Evolutionary conservation across 2,113 vertebrate genomes (phyloP).

Genomic region (Pungitius pungitius): DNA sequence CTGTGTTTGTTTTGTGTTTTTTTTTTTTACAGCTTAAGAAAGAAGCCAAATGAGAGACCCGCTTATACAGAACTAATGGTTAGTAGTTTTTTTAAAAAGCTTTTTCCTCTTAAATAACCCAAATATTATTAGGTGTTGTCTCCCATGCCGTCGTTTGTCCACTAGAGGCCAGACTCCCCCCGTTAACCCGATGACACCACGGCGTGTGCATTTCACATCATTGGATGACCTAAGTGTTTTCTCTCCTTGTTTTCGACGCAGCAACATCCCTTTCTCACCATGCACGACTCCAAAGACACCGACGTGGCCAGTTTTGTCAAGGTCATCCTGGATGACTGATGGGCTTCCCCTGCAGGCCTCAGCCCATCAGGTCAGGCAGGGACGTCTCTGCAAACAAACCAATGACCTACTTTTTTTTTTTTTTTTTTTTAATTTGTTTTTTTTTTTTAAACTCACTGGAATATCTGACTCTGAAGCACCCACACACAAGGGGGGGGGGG

Average conservation of each 20-base stretch:
- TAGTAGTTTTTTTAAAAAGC: conserved; percentile 62
- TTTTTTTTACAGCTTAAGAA: conserved; percentile 90
- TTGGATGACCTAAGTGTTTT: not conserved
- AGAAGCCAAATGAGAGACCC: conserved; percentile 97
- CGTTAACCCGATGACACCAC: conserved; percentile 2
- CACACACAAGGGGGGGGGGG: conserved; percentile 34
- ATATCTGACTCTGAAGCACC: conserved; percentile 67
- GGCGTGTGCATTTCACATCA: not conserved
- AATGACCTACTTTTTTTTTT: conserved; percentile 52
- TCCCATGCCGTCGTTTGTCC: conserved; percentile 3
- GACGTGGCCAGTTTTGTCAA: conserved; percentile 99
- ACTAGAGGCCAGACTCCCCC: conserved; percentile 59
- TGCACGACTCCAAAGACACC: conserved; percentile 97
- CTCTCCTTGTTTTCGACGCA: conserved; percentile 58
- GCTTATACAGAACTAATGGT: conserved; percentile 98
- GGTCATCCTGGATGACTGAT: conserved; percentile 93
- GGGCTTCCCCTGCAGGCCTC: conserved; percentile 49
- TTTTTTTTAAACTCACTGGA: conserved; percentile 72
- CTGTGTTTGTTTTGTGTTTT: conserved; percentile 36
- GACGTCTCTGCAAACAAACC: conserved; percentile 56
- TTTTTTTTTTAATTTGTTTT: not conserved
- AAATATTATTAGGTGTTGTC: not conserved
- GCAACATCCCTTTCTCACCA: conserved; percentile 95
- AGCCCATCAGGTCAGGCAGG: conserved; percentile 43
- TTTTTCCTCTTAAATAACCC: not conserved